Conservation (phyloP, 2,113 vertebrate species). For the Eurystomus gularis region DNA sequence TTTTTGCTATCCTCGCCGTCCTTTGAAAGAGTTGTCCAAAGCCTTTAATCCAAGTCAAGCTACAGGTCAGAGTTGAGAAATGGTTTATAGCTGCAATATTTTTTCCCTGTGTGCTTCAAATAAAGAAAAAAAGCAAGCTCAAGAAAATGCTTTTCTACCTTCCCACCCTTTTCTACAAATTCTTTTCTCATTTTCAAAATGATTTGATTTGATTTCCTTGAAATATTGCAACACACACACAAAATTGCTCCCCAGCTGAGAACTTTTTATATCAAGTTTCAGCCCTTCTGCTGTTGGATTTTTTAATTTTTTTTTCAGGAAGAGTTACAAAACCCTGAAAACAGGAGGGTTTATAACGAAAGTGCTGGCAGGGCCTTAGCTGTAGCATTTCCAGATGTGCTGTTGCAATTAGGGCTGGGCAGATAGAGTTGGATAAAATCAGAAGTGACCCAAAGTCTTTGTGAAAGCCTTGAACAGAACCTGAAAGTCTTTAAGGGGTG, state of each 20-base stretch:
- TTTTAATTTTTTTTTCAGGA: background rate
- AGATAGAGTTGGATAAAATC: constrained; percentile 24
- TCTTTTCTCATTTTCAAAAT: constrained; percentile 34
- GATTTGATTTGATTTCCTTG: constrained; percentile 39
- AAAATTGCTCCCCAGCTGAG: constrained; percentile 46
- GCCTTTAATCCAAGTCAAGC: background rate
- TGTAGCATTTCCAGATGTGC: constrained; percentile 66
- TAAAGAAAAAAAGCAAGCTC: background rate
- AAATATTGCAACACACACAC: constrained; percentile 39
- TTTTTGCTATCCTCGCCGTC: background rate
- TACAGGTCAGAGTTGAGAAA: background rate
- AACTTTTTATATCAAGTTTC: constrained; percentile 55
- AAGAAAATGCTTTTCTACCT: background rate
- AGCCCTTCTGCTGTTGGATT: background rate
- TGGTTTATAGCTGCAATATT: background rate
- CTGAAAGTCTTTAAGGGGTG: background rate
- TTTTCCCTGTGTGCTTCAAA: background rate
- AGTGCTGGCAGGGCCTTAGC: background rate
- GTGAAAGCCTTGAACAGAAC: constrained; percentile 22
- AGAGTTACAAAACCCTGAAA: constrained; percentile 42
- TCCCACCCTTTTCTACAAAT: background rate
- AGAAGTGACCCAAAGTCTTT: constrained; percentile 28
- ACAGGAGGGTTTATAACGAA: constrained; percentile 34
- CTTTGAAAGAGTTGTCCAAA: background rate
- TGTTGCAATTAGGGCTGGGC: constrained; percentile 31